Evolutionary conservation across 2,888 invertebrate genomes (phyloP).

Genomic region (Epirrita christyi): DNA sequence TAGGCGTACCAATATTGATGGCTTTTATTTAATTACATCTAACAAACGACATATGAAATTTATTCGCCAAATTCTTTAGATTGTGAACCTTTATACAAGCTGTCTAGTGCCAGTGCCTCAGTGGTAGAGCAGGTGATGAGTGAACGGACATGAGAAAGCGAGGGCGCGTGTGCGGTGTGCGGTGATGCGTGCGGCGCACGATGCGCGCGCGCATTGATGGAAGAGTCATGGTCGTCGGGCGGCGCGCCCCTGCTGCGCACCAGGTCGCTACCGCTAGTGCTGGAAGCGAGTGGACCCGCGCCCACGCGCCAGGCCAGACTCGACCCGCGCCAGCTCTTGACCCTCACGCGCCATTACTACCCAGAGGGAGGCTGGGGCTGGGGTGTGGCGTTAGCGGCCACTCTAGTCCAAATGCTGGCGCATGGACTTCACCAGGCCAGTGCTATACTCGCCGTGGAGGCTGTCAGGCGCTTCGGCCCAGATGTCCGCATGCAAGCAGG

Average conservation of each 20-base stretch:
- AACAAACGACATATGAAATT: constrained; percentile 23
- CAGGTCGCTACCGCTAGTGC: constrained; percentile 87
- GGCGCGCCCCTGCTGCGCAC: constrained; percentile 87
- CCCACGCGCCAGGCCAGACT: constrained; percentile 78
- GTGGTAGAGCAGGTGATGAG: constrained; percentile 51
- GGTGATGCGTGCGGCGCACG: constrained; percentile 75
- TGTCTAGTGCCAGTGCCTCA: constrained; percentile 22
- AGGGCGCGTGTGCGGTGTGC: constrained; percentile 56
- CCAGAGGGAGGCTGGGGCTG: constrained; percentile 96
- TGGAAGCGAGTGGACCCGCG: constrained; percentile 79
- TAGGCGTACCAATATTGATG: constrained; percentile 37
- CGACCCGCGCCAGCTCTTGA: constrained; percentile 85
- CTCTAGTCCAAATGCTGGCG: constrained; percentile 89
- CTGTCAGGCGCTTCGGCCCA: constrained; percentile 85
- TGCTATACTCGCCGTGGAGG: constrained; percentile 85
- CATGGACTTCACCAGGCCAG: constrained; percentile 90
- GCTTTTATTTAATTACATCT: constrained; percentile 35
- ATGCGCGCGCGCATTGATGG: constrained; percentile 81
- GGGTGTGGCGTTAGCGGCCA: constrained; percentile 90
- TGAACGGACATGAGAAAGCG: constrained; percentile 66
- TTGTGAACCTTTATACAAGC: constrained; percentile 8
- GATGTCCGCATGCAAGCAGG: constrained; percentile 87
- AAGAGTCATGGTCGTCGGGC: constrained; percentile 84
- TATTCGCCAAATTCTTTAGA: constrained; percentile 3
- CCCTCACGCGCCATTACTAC: constrained; percentile 92